Conservation (phyloP, 2,888 invertebrate genomes). For the Acanthosepion lycidas region DNA sequence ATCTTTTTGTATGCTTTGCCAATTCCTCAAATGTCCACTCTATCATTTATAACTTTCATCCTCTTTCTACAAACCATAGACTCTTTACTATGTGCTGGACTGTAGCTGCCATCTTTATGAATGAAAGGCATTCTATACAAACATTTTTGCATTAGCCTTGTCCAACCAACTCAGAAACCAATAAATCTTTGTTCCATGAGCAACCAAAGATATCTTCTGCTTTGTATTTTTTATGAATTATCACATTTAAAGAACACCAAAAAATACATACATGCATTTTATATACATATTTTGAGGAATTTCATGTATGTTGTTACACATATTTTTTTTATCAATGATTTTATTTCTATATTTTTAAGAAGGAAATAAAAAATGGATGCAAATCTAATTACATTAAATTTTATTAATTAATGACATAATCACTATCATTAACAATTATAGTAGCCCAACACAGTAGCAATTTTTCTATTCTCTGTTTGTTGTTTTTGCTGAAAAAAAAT, state of each 20-base stretch:
- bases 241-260: background rate
- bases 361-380: too few species aligned
- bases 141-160: background rate
- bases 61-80: background rate
- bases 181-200: background rate
- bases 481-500: too few species aligned
- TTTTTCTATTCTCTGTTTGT: too few species aligned
- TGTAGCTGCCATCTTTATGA: background rate
- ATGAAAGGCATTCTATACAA: background rate
- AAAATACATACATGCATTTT: background rate
- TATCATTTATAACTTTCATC: constrained; percentile 20
- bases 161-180: background rate
- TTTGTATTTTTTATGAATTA: background rate
- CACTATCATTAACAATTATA: too few species aligned
- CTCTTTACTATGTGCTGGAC: background rate
- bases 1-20: background rate
- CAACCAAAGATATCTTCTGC: background rate
- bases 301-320: too few species aligned
- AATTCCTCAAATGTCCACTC: background rate
- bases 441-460: too few species aligned
- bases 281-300: background rate
- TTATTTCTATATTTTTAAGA: too few species aligned
- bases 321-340: too few species aligned
- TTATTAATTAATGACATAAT: too few species aligned
- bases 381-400: too few species aligned